Percentiles rank a stretch among this genome's conserved stretches.
Conservation (phyloP, 2,888 invertebrate genomes). For the Apamea epomidion region DNA sequence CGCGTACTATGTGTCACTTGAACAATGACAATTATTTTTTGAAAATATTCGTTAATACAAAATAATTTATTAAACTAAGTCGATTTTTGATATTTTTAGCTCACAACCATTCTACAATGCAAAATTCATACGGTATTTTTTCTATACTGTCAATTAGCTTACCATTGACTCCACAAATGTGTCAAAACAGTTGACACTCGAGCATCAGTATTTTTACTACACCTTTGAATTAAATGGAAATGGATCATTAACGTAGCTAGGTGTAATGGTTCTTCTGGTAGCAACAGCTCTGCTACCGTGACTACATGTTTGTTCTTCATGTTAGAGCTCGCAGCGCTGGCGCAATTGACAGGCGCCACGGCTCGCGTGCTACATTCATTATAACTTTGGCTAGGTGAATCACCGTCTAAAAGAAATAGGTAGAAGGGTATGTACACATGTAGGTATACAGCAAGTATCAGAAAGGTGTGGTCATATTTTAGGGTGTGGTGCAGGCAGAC, state of each 20-base stretch:
- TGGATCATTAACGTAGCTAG: neutral
- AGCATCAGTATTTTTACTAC: neutral
- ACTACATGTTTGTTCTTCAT: slow-evolving; percentile 71
- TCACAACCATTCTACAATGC: neutral
- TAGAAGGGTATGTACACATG: neutral
- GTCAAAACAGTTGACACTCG: neutral
- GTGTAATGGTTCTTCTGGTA: slow-evolving; percentile 14
- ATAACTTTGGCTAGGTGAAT: slow-evolving; percentile 47
- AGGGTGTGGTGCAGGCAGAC: neutral
- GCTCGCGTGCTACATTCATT: slow-evolving; percentile 53
- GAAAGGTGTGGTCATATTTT: neutral
- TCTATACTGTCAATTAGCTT: neutral
- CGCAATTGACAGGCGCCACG: slow-evolving; percentile 60
- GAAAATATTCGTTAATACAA: too few relatives aligned
- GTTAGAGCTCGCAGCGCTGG: slow-evolving; percentile 61
- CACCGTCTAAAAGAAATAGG: slow-evolving; percentile 10
- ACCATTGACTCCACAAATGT: neutral
- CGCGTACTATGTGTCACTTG: too few relatives aligned
- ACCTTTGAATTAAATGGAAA: slow-evolving; percentile 2
- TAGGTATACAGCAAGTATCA: neutral
- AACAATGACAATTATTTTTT: too few relatives aligned
- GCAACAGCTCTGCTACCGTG: slow-evolving; percentile 72
- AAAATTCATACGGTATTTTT: neutral
- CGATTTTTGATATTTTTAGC: neutral
- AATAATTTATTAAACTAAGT: too few relatives aligned